Evolutionary conservation across 1,140 invertebrate genomes (phyloP).

Genomic region (Watersipora subatra): DNA sequence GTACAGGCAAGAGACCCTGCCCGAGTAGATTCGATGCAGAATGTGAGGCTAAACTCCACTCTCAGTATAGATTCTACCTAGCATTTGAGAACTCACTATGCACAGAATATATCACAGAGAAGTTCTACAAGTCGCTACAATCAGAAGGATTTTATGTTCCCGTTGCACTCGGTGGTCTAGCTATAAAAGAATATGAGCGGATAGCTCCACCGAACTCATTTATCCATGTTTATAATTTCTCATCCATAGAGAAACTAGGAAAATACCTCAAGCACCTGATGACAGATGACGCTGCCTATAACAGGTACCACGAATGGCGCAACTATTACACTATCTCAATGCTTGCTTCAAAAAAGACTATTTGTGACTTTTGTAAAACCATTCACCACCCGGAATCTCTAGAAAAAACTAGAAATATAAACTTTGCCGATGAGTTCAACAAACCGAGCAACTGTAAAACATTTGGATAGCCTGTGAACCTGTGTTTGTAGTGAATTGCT

Average conservation of each 20-base stretch:
- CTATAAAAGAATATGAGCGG: slow-evolving; percentile 71
- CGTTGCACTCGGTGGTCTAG: slow-evolving; percentile 84
- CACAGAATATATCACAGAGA: slow-evolving; percentile 89
- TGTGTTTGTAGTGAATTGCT: too few relatives aligned
- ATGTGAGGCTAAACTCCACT: slow-evolving; percentile 6
- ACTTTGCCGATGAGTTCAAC: too few relatives aligned
- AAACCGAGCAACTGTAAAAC: too few relatives aligned
- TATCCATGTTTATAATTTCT: slow-evolving; percentile 31
- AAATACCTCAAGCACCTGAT: slow-evolving; percentile 34
- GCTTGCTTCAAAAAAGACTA: too few relatives aligned
- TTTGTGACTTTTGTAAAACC: too few relatives aligned
- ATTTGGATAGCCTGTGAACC: too few relatives aligned
- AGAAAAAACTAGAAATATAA: too few relatives aligned
- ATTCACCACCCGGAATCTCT: too few relatives aligned
- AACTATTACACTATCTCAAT: too few relatives aligned
- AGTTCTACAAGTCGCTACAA: slow-evolving; percentile 57
- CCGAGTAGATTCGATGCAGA: background rate
- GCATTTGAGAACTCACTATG: slow-evolving; percentile 74
- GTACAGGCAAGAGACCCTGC: slow-evolving; percentile 20
- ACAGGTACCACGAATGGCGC: slow-evolving; percentile 37
- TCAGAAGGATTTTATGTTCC: slow-evolving; percentile 56
- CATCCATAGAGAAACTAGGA: slow-evolving; percentile 21
- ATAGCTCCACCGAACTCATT: slow-evolving; percentile 54
- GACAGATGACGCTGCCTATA: slow-evolving; percentile 34
- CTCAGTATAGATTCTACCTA: slow-evolving; percentile 35